Percentiles rank a stretch among this genome's conserved stretches.
Evolutionary conservation across 2,797 vertebrate genomes (phyloP).

Genomic region (Lithobates sylvaticus): DNA sequence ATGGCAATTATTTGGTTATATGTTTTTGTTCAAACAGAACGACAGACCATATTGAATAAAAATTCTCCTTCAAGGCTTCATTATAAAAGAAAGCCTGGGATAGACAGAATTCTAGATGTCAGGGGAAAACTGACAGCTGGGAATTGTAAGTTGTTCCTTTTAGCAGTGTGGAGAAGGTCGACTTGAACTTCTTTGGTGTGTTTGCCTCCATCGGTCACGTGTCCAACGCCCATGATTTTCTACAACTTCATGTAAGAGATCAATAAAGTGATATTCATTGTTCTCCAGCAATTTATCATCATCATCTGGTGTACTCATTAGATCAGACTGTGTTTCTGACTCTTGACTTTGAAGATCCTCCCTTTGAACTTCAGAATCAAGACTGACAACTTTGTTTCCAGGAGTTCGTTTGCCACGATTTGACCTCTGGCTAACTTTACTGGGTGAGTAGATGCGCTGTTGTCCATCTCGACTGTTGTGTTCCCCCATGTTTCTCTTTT

Average conservation of each 20-base stretch:
- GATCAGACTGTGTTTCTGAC: conserved; percentile 38
- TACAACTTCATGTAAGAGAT: conserved; percentile 82
- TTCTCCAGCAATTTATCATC: conserved; percentile 70
- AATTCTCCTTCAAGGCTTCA: not conserved
- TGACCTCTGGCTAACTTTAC: conserved; percentile 22
- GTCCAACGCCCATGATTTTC: conserved; percentile 85
- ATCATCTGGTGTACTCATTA: conserved; percentile 68
- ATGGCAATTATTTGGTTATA: too few relatives aligned
- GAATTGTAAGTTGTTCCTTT: not conserved
- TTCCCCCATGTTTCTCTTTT: conserved; percentile 4
- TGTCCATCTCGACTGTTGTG: not conserved
- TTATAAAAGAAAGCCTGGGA: not conserved
- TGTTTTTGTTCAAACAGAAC: too few relatives aligned
- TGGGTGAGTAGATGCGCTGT: not conserved
- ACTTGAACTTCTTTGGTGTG: conserved; percentile 61
- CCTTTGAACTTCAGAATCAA: not conserved
- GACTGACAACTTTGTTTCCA: not conserved
- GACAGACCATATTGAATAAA: too few relatives aligned
- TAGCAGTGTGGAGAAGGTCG: not conserved
- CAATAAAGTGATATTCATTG: conserved; percentile 74
- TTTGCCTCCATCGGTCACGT: conserved; percentile 79
- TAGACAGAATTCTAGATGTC: not conserved
- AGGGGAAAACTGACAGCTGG: not conserved
- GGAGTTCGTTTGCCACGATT: not conserved
- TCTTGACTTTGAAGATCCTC: not conserved